Conservation (phyloP, 92 coral and sea anemone species). For the Umimayanthus kanabou region DNA sequence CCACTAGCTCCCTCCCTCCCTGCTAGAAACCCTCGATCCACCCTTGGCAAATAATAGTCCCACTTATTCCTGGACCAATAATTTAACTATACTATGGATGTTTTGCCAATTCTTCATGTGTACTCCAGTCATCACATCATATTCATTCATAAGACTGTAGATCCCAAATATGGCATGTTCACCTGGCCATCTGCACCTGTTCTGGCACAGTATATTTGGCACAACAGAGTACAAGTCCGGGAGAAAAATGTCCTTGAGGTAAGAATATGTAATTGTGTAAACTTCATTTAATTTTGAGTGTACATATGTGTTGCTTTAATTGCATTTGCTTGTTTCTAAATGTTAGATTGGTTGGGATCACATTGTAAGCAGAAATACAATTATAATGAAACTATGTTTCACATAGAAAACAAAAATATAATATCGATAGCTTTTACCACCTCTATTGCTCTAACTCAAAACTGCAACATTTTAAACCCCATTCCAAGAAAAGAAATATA, state of each 20-base stretch:
- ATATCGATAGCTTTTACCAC: background rate
- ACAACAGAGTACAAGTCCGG: slow-evolving; percentile 61
- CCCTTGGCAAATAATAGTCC: no score
- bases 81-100: background rate
- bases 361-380: background rate
- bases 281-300: background rate
- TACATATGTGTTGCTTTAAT: no score
- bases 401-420: no score
- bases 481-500: no score
- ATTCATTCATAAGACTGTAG: slow-evolving; percentile 68
- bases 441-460: no score
- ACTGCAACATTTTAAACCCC: no score
- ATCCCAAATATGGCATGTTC: slow-evolving; percentile 98
- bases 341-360: no score
- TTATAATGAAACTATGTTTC: background rate
- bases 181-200: slow-evolving; percentile 98
- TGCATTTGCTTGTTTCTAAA: no score
- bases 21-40: no score
- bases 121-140: background rate
- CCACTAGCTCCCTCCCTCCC: no score
- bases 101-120: background rate
- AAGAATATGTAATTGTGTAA: background rate
- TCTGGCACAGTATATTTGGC: slow-evolving; percentile 92
- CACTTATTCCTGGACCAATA: no score
- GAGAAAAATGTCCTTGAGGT: slow-evolving; percentile 89